phyloP scores from a whole-genome alignment of 2,888 invertebrate genomes.

The Synanthedon vespiformis region DNA sequence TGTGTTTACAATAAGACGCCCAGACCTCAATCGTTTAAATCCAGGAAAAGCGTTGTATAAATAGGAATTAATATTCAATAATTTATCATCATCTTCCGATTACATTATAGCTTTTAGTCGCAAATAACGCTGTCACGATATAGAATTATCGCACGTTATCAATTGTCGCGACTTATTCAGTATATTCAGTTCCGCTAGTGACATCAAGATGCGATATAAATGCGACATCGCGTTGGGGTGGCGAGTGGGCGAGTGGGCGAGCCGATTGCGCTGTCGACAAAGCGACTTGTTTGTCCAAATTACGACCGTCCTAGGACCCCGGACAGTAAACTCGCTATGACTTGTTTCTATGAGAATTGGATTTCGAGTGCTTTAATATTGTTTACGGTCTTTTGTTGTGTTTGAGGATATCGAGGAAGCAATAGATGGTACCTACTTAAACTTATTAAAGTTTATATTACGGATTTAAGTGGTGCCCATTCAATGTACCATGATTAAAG shows the following conservation, averaged over 20 bases:
- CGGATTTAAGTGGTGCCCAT: no score
- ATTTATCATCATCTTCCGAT: background rate
- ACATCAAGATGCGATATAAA: constrained; percentile 3
- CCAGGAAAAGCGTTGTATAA: no score
- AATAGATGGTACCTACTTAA: no score
- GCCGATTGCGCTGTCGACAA: constrained; percentile 5
- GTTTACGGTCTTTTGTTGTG: constrained; percentile 3
- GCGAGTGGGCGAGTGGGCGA: constrained; percentile 6
- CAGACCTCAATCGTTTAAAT: no score
- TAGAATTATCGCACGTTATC: constrained; percentile 4
- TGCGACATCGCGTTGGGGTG: constrained; percentile 3
- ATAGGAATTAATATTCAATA: background rate
- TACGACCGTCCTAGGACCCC: constrained; percentile 3
- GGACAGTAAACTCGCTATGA: background rate
- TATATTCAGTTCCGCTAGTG: constrained; percentile 2
- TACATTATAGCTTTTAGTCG: background rate
- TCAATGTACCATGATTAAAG: no score
- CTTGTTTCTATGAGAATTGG: background rate
- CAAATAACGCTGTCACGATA: constrained; percentile 3
- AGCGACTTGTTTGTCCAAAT: constrained; percentile 6
- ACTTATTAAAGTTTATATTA: no score
- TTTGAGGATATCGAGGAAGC: background rate
- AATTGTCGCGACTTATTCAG: background rate
- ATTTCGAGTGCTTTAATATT: constrained; percentile 8
- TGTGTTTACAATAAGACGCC: no score